Percentiles rank a stretch among this genome's conserved stretches.
These are phyloP conservation scores for Trematocara macrostoma DNA, from an alignment of 2,113 vertebrate genomes.

Conservation along the genomic window DNA sequence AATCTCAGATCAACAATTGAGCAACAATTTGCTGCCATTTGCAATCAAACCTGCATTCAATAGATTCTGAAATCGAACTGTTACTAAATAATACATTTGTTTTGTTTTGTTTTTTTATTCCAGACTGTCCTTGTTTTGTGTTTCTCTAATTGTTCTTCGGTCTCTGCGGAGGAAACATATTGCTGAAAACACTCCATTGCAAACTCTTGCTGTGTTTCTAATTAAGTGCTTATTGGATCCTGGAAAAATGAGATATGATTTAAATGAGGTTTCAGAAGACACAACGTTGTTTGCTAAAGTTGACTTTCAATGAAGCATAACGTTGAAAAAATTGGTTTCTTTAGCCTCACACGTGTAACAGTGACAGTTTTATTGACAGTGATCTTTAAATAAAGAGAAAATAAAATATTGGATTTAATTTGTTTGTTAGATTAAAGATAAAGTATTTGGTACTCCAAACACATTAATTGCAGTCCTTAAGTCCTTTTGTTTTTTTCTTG, in stretches of 20 bases:
- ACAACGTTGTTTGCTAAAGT: neutral
- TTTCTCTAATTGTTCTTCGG: neutral
- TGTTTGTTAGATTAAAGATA: neutral
- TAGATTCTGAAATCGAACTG: neutral
- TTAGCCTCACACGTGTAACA: neutral
- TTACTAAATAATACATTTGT: neutral
- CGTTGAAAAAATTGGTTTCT: neutral
- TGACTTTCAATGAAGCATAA: neutral
- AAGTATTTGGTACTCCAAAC: neutral
- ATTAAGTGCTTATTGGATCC: neutral
- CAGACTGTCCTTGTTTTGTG: neutral
- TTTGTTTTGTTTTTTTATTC: neutral
- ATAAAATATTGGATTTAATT: neutral
- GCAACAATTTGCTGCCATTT: neutral
- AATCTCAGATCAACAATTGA: neutral
- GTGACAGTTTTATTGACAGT: neutral
- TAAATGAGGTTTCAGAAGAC: neutral
- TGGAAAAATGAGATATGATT: neutral
- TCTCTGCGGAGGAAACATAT: neutral
- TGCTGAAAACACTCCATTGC: neutral
- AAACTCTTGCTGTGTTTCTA: neutral
- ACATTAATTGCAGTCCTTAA: neutral
- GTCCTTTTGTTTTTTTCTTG: neutral
- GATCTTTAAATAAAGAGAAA: neutral
- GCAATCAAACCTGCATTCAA: neutral